A percentile compares a stretch with the other conserved stretches of the same genome.
These are phyloP conservation scores for Argopecten irradians DNA, from an alignment of 1,140 invertebrate genomes.

Conservation along the genomic window DNA sequence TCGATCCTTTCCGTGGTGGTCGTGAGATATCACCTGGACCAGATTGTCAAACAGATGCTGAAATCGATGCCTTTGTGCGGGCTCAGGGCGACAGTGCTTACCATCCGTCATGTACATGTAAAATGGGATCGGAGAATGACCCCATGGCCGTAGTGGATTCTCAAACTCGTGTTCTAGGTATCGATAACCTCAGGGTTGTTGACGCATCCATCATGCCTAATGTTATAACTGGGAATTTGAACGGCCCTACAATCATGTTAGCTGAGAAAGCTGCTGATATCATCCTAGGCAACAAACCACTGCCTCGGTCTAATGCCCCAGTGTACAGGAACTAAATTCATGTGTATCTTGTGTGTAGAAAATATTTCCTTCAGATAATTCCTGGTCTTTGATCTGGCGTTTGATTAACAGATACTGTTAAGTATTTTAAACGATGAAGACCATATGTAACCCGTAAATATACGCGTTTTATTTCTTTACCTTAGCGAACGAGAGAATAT, in stretches of 20 bases:
- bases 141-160: constrained; percentile 80
- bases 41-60: constrained; percentile 61
- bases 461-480: too few species aligned
- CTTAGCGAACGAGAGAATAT: too few species aligned
- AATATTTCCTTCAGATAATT: too few species aligned
- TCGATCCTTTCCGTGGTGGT: constrained; percentile 75
- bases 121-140: constrained; percentile 80
- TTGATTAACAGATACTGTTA: too few species aligned
- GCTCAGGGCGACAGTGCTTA: constrained; percentile 77
- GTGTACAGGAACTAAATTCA: background rate
- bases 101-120: constrained; percentile 81
- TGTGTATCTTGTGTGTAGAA: too few species aligned
- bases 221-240: constrained; percentile 80
- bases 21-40: constrained; percentile 76
- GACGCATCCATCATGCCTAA: constrained; percentile 81
- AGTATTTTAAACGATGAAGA: too few species aligned
- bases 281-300: constrained; percentile 72
- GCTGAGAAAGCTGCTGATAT: constrained; percentile 80
- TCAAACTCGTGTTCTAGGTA: constrained; percentile 75
- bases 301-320: constrained; percentile 64
- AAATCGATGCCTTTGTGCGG: constrained; percentile 72
- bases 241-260: constrained; percentile 80
- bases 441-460: too few species aligned
- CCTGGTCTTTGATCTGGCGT: too few species aligned
- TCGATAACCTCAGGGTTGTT: constrained; percentile 78